Evolutionary conservation across 2,888 invertebrate genomes (phyloP), one percentile per base, ranked within the genome.

Genomic region (Unio delphinus): DNA sequence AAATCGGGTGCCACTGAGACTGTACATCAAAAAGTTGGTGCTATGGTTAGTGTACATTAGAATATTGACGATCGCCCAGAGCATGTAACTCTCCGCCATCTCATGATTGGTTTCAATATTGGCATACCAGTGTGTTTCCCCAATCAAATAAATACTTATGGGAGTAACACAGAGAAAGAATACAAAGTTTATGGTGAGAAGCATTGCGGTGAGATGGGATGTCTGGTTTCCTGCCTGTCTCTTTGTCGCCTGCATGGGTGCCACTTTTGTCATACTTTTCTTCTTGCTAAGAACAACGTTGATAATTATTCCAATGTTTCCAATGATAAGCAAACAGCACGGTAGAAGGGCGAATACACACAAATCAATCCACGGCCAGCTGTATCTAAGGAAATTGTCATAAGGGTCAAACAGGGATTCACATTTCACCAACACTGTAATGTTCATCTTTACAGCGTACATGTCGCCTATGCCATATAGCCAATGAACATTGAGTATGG

Each of bases 321-420:
- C 83, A 20, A 77, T 56, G 34, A 82, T 60, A 34, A 87, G 72
- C 56, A 86, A 66, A 34, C 76, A 30, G 54, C 81, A 80, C 0
- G 87, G 87, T 11, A 85, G 64, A 30, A 85, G 62, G 56, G 78
- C 78, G 68, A 81, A 83, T 26, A 82, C 60, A 55, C 78, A 75
- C 26, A 83, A 74, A 73, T 87, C 87, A 23, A 87, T 76, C 81
- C 82, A 85, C 11, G 83, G 80, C 83, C 84, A 86, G 26, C 69
- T 63, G 28, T 65, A 65, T 1, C 1, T 20, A 8, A 66, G 30
- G 62, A 83, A 84, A 3, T 69, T 11, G 2, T 30, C n/a, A 67
- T 83, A 83, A 5, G 73, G 65, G 7, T 69, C 59, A 20, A 58
- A 60, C 3, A 78, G 17, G 3, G 69, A 58, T 3, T 18, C 15